Conservation (phyloP, 2,797 vertebrate genomes). For the Rousettus madagascariensis region DNA sequence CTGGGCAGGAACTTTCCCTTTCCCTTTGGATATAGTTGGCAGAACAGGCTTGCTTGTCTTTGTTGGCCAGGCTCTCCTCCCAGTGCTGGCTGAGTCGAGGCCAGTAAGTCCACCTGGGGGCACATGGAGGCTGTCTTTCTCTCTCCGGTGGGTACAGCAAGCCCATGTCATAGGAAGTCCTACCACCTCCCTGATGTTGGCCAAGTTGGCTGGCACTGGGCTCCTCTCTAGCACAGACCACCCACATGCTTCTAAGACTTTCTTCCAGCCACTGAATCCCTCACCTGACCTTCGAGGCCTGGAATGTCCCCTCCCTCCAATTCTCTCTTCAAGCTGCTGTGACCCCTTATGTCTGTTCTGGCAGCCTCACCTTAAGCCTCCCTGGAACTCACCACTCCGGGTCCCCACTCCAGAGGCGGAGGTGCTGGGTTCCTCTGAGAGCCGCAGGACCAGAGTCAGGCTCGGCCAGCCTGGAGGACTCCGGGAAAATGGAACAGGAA, state of each 20-base stretch:
- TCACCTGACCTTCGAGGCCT: neutral
- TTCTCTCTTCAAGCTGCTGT: neutral
- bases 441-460: neutral
- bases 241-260: neutral
- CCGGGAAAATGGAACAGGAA: constrained; percentile 71
- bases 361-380: neutral
- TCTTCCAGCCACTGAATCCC: neutral
- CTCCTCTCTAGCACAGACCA: neutral
- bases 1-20: too few species aligned
- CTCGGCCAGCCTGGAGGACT: neutral
- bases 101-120: neutral
- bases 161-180: neutral
- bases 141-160: neutral
- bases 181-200: neutral
- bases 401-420: neutral
- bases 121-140: neutral
- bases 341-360: neutral
- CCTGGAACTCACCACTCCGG: constrained; percentile 63
- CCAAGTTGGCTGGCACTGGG: neutral
- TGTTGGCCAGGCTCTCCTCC: neutral
- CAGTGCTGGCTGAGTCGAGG: neutral
- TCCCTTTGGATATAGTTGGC: neutral
- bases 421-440: neutral
- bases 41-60: neutral
- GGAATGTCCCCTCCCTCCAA: neutral